These are phyloP conservation scores for Haemorhous mexicanus DNA, from an alignment of 2,113 vertebrate species.

Conservation along the genomic window DNA sequence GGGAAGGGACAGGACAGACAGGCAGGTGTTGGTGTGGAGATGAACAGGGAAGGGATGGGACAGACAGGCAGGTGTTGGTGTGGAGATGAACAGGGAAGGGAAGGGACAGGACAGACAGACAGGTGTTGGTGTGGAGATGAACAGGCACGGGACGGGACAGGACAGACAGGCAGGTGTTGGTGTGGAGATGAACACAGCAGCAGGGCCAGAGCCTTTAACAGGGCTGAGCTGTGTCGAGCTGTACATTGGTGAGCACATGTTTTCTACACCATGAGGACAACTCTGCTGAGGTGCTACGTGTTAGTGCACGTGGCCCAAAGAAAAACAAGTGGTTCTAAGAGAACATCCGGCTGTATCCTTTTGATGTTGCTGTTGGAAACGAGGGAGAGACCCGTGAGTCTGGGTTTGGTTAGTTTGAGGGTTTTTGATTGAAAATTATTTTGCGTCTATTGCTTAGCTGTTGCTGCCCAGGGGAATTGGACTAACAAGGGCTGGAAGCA, in stretches of 20 bases:
- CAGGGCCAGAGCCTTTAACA: not conserved
- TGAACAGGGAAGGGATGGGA: not conserved
- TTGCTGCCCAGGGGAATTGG: not conserved
- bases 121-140: no score
- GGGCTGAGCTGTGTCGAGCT: no score
- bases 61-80: no score
- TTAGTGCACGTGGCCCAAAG: fast-evolving
- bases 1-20: not conserved
- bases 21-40: fast-evolving
- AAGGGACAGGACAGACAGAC: not conserved
- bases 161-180: fast-evolving
- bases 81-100: not conserved
- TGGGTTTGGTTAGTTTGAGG: not conserved
- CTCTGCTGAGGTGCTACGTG: not conserved
- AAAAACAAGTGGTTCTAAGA: not conserved
- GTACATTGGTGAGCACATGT: fast-evolving
- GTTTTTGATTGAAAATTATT: not conserved
- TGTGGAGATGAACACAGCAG: not conserved
- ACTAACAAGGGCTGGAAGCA: not conserved
- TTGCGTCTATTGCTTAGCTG: not conserved
- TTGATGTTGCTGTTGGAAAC: not conserved
- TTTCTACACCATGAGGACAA: fast-evolving
- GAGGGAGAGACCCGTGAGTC: not conserved
- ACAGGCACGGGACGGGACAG: not conserved
- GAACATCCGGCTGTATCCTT: not conserved